Percentiles rank a stretch among this genome's conserved stretches.
phyloP scores from a whole-genome alignment of 2,888 invertebrate genomes.

The Pteria penguin region DNA sequence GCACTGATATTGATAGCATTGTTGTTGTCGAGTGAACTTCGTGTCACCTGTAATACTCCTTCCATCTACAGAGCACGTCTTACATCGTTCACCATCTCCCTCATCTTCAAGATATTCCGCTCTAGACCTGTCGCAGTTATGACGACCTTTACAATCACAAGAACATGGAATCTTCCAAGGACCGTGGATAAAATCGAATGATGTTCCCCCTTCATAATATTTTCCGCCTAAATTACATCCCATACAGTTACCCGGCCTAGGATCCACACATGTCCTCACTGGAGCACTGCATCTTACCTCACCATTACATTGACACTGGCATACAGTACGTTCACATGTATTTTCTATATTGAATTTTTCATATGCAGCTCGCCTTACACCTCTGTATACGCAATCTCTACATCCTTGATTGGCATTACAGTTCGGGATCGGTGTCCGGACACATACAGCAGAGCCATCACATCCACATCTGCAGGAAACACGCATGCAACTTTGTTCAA shows the following conservation, averaged over 20 bases:
- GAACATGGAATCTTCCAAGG: slow-evolving; percentile 44
- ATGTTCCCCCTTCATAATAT: slow-evolving; percentile 19
- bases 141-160: slow-evolving; percentile 59
- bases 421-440: slow-evolving; percentile 10
- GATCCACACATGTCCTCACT: slow-evolving; percentile 35
- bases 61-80: slow-evolving; percentile 61
- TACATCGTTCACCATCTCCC: slow-evolving; percentile 42
- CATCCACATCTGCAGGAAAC: slow-evolving; percentile 31
- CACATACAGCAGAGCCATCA: slow-evolving; percentile 24
- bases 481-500: slow-evolving; percentile 32
- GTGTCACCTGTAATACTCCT: slow-evolving; percentile 51
- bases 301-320: slow-evolving; percentile 47
- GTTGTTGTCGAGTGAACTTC: slow-evolving; percentile 48
- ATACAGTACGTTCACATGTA: slow-evolving; percentile 16
- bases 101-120: slow-evolving; percentile 50
- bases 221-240: slow-evolving; percentile 35
- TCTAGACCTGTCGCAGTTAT: slow-evolving; percentile 48
- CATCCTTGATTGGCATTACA: slow-evolving; percentile 17
- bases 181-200: slow-evolving; percentile 34
- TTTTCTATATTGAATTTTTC: slow-evolving; percentile 19
- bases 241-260: slow-evolving; percentile 30
- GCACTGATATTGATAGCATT: slow-evolving; percentile 59
- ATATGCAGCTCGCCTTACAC: slow-evolving; percentile 10
- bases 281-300: slow-evolving; percentile 43
- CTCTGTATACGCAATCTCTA: slow-evolving; percentile 7